Evolutionary conservation across 2,797 vertebrate species (phyloP), one percentile per base, ranked within the genome.

Genomic region (Protosalanx chinensis): DNA sequence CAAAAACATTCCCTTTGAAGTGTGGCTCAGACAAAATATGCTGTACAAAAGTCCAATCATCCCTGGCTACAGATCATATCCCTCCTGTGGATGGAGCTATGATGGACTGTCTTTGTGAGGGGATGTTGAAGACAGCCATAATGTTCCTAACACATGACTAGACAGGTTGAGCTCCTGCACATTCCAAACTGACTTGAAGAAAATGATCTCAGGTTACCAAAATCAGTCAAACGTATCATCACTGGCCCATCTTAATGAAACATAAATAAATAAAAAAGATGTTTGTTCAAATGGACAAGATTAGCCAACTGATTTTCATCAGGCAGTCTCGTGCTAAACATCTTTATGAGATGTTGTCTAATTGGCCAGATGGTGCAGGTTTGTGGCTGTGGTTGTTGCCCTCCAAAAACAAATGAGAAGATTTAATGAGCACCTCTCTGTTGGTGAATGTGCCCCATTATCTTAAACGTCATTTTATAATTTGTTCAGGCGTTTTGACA

Each of bases 111-210:
- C 41, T 46, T 37, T 33, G 13, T 62, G 46, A 64, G 67, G 68
- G 46, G 65, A 77, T 46, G 64, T 61, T 61, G 49, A 68, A 0
- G 18, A 68, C 70, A 41, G 65, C 30, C 12, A 3, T 79, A 62
- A 85, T 81, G 77, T 59, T 74, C 68, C 84, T 82, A 88, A 88
- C 85, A 87, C 76, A 84, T 77, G 84, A 81, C 15, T 20, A 7
- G 74, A 80, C 86, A 87, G 86, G 80, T 87, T 84, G 76, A 64
- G 77, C 75, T 75, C 57, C 62, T n/a, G 58, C 0, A 71, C 72
- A 23, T 15, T 70, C 68, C 1, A 46, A 64, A 41, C 23, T 20
- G 46, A n/a, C 51, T 23, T 46, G 12, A 10, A 53, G 10, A 7
- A 30, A 32, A 29, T 49, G 56, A 49, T 6, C 18, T 56, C 18